Conservation (phyloP, 2,113 vertebrate species). For the Tragulus kanchil region DNA sequence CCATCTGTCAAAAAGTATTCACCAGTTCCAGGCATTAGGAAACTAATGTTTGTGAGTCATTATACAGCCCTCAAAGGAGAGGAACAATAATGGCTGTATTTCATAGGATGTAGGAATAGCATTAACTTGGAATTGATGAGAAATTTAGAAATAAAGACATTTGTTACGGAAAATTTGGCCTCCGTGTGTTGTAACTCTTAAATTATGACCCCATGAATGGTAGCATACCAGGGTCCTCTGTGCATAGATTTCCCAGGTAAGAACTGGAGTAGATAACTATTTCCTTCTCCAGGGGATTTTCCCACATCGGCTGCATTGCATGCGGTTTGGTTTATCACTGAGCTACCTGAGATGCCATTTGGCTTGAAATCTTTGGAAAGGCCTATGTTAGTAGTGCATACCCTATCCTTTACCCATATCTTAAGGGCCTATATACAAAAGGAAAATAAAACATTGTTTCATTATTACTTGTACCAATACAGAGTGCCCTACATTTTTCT, state of each 20-base stretch:
- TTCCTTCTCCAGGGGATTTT: no score
- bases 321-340: no score
- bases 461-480: neutral
- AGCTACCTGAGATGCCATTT: neutral
- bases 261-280: no score
- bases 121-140: neutral
- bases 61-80: neutral
- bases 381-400: neutral
- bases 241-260: no score
- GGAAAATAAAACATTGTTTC: neutral
- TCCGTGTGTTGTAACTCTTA: no score
- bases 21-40: neutral
- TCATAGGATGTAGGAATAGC: neutral
- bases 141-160: neutral
- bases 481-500: neutral
- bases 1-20: neutral
- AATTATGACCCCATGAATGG: no score
- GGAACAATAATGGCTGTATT: neutral
- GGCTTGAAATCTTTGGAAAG: neutral
- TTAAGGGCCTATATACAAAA: neutral
- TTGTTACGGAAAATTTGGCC: neutral
- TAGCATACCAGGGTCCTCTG: no score
- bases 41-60: neutral
- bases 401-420: neutral
- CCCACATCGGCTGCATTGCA: no score